A percentile compares a stretch with the other conserved stretches of the same genome.
phyloP scores from a whole-genome alignment of 2,888 invertebrate species.

The Copidosoma aretas region DNA sequence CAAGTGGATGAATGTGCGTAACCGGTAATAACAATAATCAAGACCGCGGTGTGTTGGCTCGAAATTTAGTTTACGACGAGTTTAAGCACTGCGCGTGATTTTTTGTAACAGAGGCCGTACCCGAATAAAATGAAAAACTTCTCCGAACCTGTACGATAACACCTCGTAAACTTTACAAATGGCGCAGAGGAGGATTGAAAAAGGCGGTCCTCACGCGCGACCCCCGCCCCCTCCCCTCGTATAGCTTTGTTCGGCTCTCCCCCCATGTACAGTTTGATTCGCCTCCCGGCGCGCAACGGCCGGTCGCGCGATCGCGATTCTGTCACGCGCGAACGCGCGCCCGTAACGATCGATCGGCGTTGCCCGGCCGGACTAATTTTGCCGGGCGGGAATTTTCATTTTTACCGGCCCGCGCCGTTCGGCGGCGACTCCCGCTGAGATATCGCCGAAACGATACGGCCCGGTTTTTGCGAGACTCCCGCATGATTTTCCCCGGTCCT shows the following conservation, averaged over 20 bases:
- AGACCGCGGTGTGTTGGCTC: too few species aligned
- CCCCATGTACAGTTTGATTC: conserved; percentile 19
- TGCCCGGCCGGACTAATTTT: neutral
- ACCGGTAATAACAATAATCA: too few species aligned
- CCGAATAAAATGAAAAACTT: too few species aligned
- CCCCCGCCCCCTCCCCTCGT: conserved; percentile 3
- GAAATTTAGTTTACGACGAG: too few species aligned
- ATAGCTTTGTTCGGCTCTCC: too few species aligned
- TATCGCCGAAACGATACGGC: conserved; percentile 17
- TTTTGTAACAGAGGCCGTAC: too few species aligned
- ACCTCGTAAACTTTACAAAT: conserved; percentile 3
- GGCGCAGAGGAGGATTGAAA: conserved; percentile 13
- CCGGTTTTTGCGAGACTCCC: neutral
- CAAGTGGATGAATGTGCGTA: neutral
- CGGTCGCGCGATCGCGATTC: conserved; percentile 23
- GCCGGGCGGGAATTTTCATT: conserved; percentile 17
- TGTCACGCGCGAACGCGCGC: neutral
- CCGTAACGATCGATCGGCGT: conserved; percentile 12
- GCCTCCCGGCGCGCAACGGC: conserved; percentile 27
- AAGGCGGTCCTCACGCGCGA: neutral
- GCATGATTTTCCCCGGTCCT: neutral
- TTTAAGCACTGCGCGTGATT: too few species aligned
- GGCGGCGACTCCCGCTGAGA: neutral
- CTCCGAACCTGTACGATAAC: conserved; percentile 22
- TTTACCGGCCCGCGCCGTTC: neutral